These are phyloP conservation scores for Melanerpes aurifrons DNA, from an alignment of 2,113 vertebrate genomes.

Conservation along the genomic window DNA sequence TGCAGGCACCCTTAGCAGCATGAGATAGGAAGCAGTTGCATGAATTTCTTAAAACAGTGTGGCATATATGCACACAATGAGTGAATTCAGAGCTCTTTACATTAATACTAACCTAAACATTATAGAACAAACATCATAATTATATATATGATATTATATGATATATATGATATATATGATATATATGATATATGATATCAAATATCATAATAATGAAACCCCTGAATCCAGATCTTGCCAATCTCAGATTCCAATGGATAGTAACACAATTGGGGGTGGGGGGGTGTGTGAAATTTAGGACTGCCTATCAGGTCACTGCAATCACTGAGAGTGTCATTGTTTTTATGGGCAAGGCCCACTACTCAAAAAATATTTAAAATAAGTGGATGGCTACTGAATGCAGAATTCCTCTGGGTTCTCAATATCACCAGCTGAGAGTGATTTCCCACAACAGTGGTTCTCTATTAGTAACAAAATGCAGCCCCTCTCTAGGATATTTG, in stretches of 20 bases:
- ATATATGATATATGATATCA: too few relatives aligned
- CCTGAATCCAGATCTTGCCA: not conserved
- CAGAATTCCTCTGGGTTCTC: not conserved
- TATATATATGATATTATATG: too few relatives aligned
- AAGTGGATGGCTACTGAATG: not conserved
- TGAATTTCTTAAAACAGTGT: not conserved
- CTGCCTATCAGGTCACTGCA: not conserved
- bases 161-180: too few relatives aligned
- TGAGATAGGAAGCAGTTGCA: not conserved
- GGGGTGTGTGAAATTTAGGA: not conserved
- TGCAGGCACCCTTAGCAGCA: not conserved
- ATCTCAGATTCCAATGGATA: not conserved
- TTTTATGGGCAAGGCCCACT: not conserved
- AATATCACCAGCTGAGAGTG: not conserved
- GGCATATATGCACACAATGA: not conserved
- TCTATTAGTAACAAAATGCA: not conserved
- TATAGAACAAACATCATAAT: not conserved
- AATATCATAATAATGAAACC: too few relatives aligned
- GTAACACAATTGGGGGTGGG: not conserved
- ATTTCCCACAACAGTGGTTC: not conserved
- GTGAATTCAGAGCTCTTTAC: not conserved
- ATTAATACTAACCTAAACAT: not conserved
- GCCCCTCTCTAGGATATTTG: not conserved
- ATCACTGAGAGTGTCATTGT: not conserved
- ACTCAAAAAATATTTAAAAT: not conserved